Base-by-base conservation (phyloP, 2,797 vertebrate species). In the Limnodromus scolopaceus region DNA sequence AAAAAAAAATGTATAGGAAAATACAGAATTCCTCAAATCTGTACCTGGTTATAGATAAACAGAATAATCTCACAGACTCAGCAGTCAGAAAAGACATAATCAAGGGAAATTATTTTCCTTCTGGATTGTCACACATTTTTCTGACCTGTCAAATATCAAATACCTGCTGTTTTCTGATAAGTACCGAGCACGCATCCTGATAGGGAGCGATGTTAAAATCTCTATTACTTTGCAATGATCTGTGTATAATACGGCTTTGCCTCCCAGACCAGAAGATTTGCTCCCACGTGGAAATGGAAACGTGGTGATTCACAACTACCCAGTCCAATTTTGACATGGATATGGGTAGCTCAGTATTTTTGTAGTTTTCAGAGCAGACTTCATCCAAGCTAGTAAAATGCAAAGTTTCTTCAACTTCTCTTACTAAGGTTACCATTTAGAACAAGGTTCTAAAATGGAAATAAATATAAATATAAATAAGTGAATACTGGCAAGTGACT, bases 91-190 rank as follows among this genome's bases (percentile, higher is more conserved):
- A 64, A 96, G 39, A 74, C 4, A 0, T 49, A 68, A 93, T 74
- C 74, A 82, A 90, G 60, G 45, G 46, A 95, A 89, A 89, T 94
- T 57, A 84, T 92, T 93, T 95, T 93, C 70, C 51, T 80, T 22
- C 41, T 80, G 83, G 55, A 89, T 87, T 68, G 66, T 87, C 70
- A 76, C 20, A 86, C 32, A 64, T 95, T 91, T 90, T 84, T 87
- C 71, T 95, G 60, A 87, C 90, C 86, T 80, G 77, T 71, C 92
- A 95, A 93, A 82, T 66, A 91, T 74, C 88, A 96, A 92, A 93
- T 90, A 86, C 88, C 72, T 93, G 88, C 58, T 87, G 45, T 77
- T 95, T 91, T 93, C 95, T 86, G 82, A 38, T 95, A 96, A 96
- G 84, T 36, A 78, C 39, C 1, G 8, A 89, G 84, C 39, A 78